Conservation (phyloP, 2,113 vertebrate genomes). For the Tautogolabrus adspersus region DNA sequence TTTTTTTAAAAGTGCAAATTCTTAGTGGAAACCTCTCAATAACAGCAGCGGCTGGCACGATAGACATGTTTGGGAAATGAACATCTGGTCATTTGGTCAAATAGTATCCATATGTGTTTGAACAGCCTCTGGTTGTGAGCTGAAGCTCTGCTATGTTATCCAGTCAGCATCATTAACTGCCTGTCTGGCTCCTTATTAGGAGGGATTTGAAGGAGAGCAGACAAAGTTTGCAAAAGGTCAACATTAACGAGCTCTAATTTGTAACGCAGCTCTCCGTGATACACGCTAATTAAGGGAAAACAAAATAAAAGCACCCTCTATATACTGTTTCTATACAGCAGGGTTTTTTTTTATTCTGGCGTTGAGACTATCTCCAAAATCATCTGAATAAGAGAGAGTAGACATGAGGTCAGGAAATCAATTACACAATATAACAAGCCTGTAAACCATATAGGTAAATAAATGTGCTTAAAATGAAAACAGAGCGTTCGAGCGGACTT, state of each 20-base stretch:
- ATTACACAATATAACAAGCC: no score
- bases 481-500: neutral
- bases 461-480: no score
- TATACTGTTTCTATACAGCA: neutral
- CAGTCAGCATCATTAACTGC: constrained; percentile 58
- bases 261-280: constrained; percentile 29
- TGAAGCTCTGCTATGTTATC: constrained; percentile 66
- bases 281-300: constrained; percentile 19
- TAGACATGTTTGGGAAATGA: constrained; percentile 72
- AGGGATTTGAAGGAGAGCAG: constrained; percentile 50
- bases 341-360: neutral
- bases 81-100: constrained; percentile 75
- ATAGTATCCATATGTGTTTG: constrained; percentile 72
- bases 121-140: constrained; percentile 64
- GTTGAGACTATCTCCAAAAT: neutral
- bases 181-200: constrained; percentile 64
- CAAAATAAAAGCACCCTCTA: constrained; percentile 1
- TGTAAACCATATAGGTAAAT: no score
- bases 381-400: neutral
- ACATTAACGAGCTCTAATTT: constrained; percentile 40
- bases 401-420: neutral
- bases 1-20: constrained; percentile 50
- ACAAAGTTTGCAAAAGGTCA: constrained; percentile 46
- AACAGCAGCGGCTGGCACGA: constrained; percentile 66
- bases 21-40: constrained; percentile 55